These are phyloP conservation scores for Trogon surrucura DNA, from an alignment of 2,113 vertebrate species.

Conservation along the genomic window DNA sequence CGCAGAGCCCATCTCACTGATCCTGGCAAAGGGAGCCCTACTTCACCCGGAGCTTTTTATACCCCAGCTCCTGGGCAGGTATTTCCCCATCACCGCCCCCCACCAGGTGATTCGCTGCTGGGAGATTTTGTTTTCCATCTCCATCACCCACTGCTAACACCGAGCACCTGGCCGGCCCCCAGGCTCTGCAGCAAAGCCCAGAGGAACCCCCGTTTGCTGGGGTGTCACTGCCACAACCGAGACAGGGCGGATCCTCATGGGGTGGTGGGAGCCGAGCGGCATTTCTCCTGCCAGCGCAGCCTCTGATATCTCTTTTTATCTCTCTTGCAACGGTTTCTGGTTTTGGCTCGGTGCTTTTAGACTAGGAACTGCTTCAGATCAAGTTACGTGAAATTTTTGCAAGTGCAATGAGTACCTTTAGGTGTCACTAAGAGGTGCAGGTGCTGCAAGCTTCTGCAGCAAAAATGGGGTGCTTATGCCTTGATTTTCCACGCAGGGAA, in stretches of 20 bases:
- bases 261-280: fast-evolving
- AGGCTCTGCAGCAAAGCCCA: background rate
- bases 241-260: background rate
- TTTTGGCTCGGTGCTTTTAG: background rate
- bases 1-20: fast-evolving
- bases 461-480: fast-evolving
- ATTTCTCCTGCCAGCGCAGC: fast-evolving
- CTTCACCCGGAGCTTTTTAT: background rate
- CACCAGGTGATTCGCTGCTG: fast-evolving
- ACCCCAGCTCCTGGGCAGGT: background rate
- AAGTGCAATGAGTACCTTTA: fast-evolving
- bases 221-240: background rate
- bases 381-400: background rate
- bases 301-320: fast-evolving
- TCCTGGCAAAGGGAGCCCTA: background rate
- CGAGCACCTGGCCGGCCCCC: background rate
- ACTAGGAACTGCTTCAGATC: background rate
- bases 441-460: fast-evolving
- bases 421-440: fast-evolving
- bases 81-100: background rate
- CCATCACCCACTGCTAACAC: background rate
- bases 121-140: background rate
- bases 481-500: background rate
- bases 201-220: fast-evolving
- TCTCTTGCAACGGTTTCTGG: fast-evolving